phyloP scores from a whole-genome alignment of 1,140 invertebrate genomes.

The Archivesica marissinica region DNA sequence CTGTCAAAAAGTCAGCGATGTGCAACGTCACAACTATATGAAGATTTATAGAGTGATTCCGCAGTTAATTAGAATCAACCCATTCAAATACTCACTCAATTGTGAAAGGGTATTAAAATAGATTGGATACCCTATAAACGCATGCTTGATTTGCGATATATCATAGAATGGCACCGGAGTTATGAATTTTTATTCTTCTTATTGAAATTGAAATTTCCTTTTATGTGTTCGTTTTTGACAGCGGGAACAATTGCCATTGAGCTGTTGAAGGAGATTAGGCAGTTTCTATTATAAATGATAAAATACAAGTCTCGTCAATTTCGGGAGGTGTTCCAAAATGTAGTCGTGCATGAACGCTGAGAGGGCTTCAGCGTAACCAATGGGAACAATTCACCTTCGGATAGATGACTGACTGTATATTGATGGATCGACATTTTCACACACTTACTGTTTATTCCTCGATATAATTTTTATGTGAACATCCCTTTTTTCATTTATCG shows the following conservation, averaged over 20 bases:
- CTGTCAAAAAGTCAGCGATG: constrained; percentile 34
- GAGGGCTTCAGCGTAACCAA: too few species aligned
- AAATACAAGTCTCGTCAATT: constrained; percentile 18
- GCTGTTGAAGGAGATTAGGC: constrained; percentile 9
- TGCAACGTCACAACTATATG: constrained; percentile 1
- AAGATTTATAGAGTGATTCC: constrained; percentile 42
- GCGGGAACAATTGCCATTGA: constrained; percentile 33
- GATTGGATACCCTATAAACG: constrained; percentile 40
- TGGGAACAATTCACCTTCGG: too few species aligned
- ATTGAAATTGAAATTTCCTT: constrained; percentile 32
- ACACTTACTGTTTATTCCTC: too few species aligned
- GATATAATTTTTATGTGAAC: too few species aligned
- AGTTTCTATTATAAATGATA: constrained; percentile 11
- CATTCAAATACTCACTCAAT: constrained; percentile 42
- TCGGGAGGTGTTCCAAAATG: neutral
- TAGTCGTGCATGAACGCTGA: too few species aligned
- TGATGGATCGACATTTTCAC: too few species aligned
- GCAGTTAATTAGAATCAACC: constrained; percentile 24
- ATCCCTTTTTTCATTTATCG: too few species aligned
- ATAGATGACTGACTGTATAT: too few species aligned
- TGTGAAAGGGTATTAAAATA: constrained; percentile 57
- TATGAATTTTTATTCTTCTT: constrained; percentile 50
- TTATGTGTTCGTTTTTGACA: constrained; percentile 48
- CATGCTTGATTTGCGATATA: constrained; percentile 37
- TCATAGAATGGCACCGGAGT: constrained; percentile 23